Base-by-base conservation (phyloP, 2,888 invertebrate genomes). In the Brachypalpus laphriformis region DNA sequence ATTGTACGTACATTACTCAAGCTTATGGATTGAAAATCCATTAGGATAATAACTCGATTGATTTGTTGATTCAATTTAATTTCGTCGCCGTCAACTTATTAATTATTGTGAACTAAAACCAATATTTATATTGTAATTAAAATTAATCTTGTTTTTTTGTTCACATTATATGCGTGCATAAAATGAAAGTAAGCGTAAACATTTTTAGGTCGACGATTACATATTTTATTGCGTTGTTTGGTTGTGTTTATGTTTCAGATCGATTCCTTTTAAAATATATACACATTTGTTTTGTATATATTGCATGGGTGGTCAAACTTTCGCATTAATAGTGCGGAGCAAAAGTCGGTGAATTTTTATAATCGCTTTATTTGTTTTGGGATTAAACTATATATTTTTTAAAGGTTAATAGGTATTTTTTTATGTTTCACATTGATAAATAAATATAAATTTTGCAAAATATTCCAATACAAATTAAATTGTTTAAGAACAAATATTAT, bases 31-130 rank as follows among this genome's bases (percentile, higher is more conserved):
- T 14, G 11, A 49, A 49, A 49, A 20, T 45, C 47, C 71, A 71
- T 59, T 49, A 49, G 18, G 59, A 59, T 71, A 71, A 59, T 40
- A 49, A 49, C 57, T 49, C 37, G 37, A 49, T 37, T 47, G 71
- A 71, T 59, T 59, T 47, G 49, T 49, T 71, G 47, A 49, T 49
- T 34, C 18, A 11, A 22, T 59, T 31, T 57, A 14, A 47, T 59
- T 65, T 49, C 16, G 3, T 4, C 31, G 6, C 14, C 14, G 34
- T 22, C 25, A 25, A 49, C 34, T 57, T 59, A 49, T 59, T 59
- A 71, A 56, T 70, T 71, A 56, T 56, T 31, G 9, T 31, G 16
- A 20, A 45, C 16, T 18, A 14, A 45, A 45, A 45, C 37, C 37
- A 37, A 37, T 37, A 37, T 37, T 37, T 37, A 20, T 47, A 47